These are phyloP conservation scores for Anastrepha obliqua DNA, from an alignment of 1,140 invertebrate species.

Conservation along the genomic window DNA sequence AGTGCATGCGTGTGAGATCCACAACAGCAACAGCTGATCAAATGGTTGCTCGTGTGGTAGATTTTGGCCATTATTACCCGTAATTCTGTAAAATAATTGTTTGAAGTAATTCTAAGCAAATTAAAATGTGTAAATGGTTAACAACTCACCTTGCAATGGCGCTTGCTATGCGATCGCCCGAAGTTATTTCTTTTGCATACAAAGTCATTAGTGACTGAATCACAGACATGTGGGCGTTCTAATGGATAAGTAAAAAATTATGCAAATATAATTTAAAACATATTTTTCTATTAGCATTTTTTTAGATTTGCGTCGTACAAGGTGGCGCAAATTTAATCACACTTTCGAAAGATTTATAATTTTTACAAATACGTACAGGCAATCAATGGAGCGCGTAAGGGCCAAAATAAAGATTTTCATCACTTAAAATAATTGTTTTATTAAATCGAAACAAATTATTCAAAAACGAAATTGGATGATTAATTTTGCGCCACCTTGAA, in stretches of 20 bases:
- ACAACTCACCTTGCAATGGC: constrained; percentile 84
- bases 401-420: no score
- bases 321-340: no score
- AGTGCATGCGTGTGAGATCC: constrained; percentile 91
- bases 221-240: constrained; percentile 97
- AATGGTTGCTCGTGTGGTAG: constrained; percentile 79
- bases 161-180: constrained; percentile 89
- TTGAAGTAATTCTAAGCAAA: constrained; percentile 60
- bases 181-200: constrained; percentile 95
- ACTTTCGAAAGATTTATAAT: no score
- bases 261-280: neutral
- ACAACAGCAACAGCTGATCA: constrained; percentile 91
- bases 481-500: no score
- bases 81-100: constrained; percentile 64
- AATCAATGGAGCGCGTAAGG: no score
- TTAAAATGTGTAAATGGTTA: constrained; percentile 64
- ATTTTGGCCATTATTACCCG: constrained; percentile 74
- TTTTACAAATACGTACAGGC: no score
- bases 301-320: neutral
- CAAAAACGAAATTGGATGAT: no score
- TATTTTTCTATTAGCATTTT: no score
- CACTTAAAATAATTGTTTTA: no score
- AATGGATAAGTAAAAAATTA: constrained; percentile 17
- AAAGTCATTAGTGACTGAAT: constrained; percentile 97
- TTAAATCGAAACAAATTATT: no score